Percentiles rank a stretch among this genome's conserved stretches.
phyloP scores from a whole-genome alignment of 2,797 vertebrate species.

The Psittacula derbiana region DNA sequence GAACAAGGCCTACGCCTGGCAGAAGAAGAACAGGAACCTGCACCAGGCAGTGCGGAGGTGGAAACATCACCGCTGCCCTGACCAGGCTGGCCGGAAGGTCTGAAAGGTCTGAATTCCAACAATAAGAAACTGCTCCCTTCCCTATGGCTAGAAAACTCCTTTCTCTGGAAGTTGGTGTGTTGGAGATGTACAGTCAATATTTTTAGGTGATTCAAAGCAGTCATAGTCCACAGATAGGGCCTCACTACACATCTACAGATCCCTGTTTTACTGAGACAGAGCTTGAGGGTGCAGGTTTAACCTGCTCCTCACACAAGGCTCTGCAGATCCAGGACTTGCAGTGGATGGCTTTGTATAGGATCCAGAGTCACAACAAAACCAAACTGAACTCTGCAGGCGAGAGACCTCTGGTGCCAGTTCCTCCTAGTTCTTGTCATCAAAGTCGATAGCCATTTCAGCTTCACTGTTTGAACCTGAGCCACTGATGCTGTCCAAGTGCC shows the following conservation, averaged over 20 bases:
- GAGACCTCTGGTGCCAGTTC: not conserved
- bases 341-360: not conserved
- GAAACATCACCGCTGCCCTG: constrained; percentile 82
- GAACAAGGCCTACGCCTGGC: constrained; percentile 83
- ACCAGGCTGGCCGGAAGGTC: constrained; percentile 37
- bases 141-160: constrained; percentile 28
- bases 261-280: not conserved
- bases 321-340: not conserved
- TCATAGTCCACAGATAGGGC: not conserved
- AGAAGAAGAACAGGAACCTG: constrained; percentile 81
- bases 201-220: constrained; percentile 9
- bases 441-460: not conserved
- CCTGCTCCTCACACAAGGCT: not conserved
- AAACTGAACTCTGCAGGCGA: not conserved
- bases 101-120: not conserved
- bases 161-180: not conserved
- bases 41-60: constrained; percentile 79
- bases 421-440: not conserved
- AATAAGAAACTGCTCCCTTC: constrained; percentile 22
- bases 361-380: not conserved
- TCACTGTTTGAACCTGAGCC: not conserved
- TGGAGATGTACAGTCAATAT: not conserved
- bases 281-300: not conserved
- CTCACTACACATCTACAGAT: not conserved
- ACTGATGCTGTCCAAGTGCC: not conserved